Percentiles rank a stretch among this genome's conserved stretches.
Conservation (phyloP, 2,888 invertebrate genomes). For the Argyra leucocephala region DNA sequence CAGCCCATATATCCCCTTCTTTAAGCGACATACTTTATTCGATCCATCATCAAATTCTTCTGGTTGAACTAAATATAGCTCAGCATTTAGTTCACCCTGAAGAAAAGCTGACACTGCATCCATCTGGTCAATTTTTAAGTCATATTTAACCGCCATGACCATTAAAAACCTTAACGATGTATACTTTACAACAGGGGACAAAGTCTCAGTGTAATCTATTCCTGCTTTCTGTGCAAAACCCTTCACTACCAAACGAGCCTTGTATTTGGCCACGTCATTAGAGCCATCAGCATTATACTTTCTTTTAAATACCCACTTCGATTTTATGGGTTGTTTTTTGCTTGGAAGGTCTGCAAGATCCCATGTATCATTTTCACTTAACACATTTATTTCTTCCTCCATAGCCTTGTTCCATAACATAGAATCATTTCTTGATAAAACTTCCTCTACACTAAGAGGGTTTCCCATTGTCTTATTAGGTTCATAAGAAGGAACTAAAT, state of each 20-base stretch:
- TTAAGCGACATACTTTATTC: conserved; percentile 14
- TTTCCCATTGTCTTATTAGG: conserved; percentile 4
- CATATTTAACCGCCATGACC: conserved; percentile 14
- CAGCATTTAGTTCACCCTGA: conserved; percentile 17
- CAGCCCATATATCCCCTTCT: conserved; percentile 20
- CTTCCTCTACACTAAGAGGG: neutral
- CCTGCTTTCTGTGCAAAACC: conserved; percentile 13
- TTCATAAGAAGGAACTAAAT: neutral
- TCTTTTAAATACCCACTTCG: conserved; percentile 17
- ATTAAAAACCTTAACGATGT: conserved; percentile 16
- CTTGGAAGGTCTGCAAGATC: conserved; percentile 13
- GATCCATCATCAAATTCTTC: conserved; percentile 18
- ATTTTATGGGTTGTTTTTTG: conserved; percentile 11
- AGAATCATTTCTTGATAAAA: too few relatives aligned
- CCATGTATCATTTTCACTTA: conserved; percentile 16
- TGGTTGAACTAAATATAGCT: conserved; percentile 20
- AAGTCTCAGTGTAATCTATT: conserved; percentile 14
- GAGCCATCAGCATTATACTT: conserved; percentile 12
- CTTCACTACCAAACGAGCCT: conserved; percentile 15
- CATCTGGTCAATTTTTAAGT: conserved; percentile 18
- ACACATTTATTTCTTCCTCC: too few relatives aligned
- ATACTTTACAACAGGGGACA: conserved; percentile 15
- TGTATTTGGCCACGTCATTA: conserved; percentile 10
- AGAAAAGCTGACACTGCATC: conserved; percentile 20
- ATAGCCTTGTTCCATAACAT: too few relatives aligned